A percentile compares a stretch with the other conserved stretches of the same genome.
These are phyloP conservation scores for Anguilla anguilla DNA, from an alignment of 2,797 vertebrate genomes.

Conservation along the genomic window DNA sequence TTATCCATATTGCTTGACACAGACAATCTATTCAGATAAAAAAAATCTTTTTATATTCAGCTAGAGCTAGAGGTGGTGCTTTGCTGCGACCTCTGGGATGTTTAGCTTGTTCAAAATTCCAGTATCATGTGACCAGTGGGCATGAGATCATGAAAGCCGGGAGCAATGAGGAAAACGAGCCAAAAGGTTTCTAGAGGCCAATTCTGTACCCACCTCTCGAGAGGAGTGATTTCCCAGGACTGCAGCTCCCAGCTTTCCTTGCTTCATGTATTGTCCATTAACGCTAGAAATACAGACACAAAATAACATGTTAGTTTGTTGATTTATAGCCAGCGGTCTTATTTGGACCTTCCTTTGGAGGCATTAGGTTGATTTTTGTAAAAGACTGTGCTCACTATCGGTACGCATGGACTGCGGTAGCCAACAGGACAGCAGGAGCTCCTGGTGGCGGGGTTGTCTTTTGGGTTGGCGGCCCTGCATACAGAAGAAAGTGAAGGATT, in stretches of 20 bases:
- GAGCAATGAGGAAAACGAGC: neutral
- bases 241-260: slow-evolving; percentile 93
- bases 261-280: slow-evolving; percentile 90
- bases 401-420: slow-evolving; percentile 85
- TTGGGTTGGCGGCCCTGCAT: slow-evolving; percentile 59
- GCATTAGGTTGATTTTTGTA: neutral
- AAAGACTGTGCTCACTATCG: slow-evolving; percentile 81
- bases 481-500: slow-evolving; percentile 14
- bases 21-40: neutral
- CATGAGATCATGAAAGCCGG: slow-evolving; percentile 2
- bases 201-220: slow-evolving; percentile 80
- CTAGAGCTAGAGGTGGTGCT: neutral
- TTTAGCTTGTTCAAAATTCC: neutral
- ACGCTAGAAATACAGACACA: slow-evolving; percentile 67
- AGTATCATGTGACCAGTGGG: slow-evolving; percentile 9
- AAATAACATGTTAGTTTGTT: neutral
- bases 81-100: neutral
- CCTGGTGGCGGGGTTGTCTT: slow-evolving; percentile 66
- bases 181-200: neutral
- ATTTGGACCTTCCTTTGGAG: neutral
- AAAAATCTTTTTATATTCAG: neutral
- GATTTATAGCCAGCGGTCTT: neutral
- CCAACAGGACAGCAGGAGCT: slow-evolving; percentile 76
- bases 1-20: neutral
- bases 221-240: slow-evolving; percentile 83